Evolutionary conservation across 2,797 vertebrate species (phyloP), one percentile per base, ranked within the genome.

Genomic region (Pelobates cultripes): DNA sequence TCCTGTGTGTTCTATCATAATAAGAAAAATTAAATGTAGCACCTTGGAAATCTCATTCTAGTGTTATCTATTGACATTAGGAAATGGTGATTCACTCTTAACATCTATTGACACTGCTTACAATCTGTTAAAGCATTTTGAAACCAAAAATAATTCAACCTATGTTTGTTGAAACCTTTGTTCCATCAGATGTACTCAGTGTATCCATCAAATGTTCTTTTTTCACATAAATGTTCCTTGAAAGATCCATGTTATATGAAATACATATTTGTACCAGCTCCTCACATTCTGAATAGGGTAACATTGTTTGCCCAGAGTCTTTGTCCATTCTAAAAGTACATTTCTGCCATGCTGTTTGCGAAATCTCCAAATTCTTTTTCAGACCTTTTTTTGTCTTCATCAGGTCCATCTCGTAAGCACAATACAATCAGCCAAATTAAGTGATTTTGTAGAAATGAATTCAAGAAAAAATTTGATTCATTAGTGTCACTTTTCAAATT

Each of bases 391-490:
- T 28, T 28, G 28, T 28, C 28, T 28, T 28, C 28, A 28, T 28
- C n/a, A 28, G 28, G 88, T 91, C 78, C 88, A 87, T 3, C 86
- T 86, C 28, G 51, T 17, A 81, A 2, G 0, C 79, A 87, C 78
- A 85, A 87, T 88, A 87, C 83, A 86, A 83, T 76, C 78, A 83
- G 72, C 88, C 86, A 87, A 85, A 66, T 17, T 84, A 87, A 83
- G 86, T 85, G 87, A 87, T 87, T 93, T 94, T 88, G 91, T 92
- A 89, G 88, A 74, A 88, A 85, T 88, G 86, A 94, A 89, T 88
- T 93, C 91, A 92, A 92, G 91, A 93, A 91, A 93, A 96, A 95
- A 88, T 91, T 74, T 93, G 93, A 95, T 95, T 96, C 95, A 92
- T 93, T 91, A 95, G 93, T 94, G 92, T 95, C 93, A 93, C 93